Conservation (phyloP, 35 echinoderm and acorn worm genomes). For the Heliocidaris erythrogramma region DNA sequence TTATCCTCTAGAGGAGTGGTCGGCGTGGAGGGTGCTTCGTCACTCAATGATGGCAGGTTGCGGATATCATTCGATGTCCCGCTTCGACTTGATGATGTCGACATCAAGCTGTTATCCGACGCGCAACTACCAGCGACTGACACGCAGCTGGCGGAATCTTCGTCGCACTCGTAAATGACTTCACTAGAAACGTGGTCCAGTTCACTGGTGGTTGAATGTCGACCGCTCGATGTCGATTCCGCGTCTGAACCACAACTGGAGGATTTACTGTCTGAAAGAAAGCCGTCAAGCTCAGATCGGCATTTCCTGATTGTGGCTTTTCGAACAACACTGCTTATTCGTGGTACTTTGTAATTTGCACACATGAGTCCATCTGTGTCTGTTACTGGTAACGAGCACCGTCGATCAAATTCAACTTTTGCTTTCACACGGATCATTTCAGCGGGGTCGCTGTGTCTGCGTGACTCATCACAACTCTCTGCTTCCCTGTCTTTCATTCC, state of each 20-base stretch:
- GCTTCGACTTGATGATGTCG: slow-evolving; percentile 30
- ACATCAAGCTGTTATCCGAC: not conserved
- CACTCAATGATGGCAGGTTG: slow-evolving; percentile 4
- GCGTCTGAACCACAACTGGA: slow-evolving; percentile 10
- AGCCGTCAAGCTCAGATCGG: slow-evolving; percentile 13
- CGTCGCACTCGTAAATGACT: slow-evolving; percentile 43
- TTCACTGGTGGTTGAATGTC: slow-evolving; percentile 25
- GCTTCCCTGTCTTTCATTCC: not conserved
- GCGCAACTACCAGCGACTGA: slow-evolving; percentile 22
- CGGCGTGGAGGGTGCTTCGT: slow-evolving; percentile 15
- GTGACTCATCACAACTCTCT: not conserved
- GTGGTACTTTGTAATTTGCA: slow-evolving; percentile 11
- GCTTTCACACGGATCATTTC: slow-evolving; percentile 1
- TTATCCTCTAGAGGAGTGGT: not conserved
- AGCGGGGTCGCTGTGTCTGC: slow-evolving; percentile 34
- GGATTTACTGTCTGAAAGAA: slow-evolving; percentile 30
- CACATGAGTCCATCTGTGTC: not conserved
- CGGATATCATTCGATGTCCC: not conserved
- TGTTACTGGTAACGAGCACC: slow-evolving; percentile 15
- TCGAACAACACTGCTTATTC: slow-evolving; percentile 11
- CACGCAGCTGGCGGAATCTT: slow-evolving; percentile 40
- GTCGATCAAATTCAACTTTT: not conserved
- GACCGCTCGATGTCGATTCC: slow-evolving; percentile 7
- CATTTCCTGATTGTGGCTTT: slow-evolving; percentile 38
- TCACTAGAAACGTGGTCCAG: not conserved